A percentile compares a stretch with the other conserved stretches of the same genome.
Evolutionary conservation across 2,797 vertebrate species (phyloP).

Genomic region (Sebastes paucispinis): DNA sequence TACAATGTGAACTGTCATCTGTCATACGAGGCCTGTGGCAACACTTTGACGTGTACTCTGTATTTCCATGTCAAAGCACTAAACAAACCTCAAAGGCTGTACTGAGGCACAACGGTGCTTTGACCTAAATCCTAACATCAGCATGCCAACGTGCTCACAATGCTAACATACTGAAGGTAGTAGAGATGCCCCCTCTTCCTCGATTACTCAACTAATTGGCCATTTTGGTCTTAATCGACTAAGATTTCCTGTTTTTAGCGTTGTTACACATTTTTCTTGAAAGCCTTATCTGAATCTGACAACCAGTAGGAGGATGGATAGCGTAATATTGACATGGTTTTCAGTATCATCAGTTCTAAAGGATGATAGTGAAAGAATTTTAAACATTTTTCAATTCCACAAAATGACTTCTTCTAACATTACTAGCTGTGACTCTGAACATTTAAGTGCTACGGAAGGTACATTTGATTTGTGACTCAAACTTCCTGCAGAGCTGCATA

Average conservation of each 20-base stretch:
- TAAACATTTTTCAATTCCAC: neutral
- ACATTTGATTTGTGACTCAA: neutral
- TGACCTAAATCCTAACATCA: neutral
- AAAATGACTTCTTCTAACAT: neutral
- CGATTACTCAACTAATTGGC: fast-evolving
- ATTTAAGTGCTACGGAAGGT: neutral
- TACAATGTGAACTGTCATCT: neutral
- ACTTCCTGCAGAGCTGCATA: neutral
- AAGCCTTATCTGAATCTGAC: neutral
- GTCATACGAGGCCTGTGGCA: constrained; percentile 6
- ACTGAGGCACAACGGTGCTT: neutral
- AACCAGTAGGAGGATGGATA: neutral
- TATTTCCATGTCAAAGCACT: constrained; percentile 18
- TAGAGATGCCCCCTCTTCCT: fast-evolving
- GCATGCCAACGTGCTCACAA: neutral
- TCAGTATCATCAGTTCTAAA: neutral
- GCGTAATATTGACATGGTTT: neutral
- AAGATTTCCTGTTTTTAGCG: neutral
- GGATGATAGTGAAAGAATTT: neutral
- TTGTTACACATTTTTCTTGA: neutral
- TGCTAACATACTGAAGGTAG: neutral
- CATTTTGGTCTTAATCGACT: no score
- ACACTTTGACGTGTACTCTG: neutral
- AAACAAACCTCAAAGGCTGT: constrained; percentile 7
- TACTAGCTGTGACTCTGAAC: neutral